A percentile compares a stretch with the other conserved stretches of the same genome.
phyloP scores from a whole-genome alignment of 2,113 vertebrate genomes.

The Macrotus californicus region DNA sequence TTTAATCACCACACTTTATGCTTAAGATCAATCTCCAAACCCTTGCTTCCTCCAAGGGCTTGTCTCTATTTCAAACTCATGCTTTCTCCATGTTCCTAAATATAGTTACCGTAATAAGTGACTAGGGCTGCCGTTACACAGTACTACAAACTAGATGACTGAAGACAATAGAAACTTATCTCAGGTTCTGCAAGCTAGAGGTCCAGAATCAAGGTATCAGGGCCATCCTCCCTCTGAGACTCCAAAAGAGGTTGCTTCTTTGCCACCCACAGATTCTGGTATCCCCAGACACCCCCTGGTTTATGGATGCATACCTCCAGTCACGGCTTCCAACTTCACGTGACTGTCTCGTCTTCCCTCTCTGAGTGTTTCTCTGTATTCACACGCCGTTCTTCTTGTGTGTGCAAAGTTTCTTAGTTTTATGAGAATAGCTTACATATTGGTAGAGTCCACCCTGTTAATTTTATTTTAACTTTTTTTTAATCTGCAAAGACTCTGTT shows the following conservation, averaged over 20 bases:
- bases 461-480: background rate
- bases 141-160: background rate
- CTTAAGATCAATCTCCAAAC: background rate
- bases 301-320: accelerated
- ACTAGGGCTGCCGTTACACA: background rate
- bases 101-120: background rate
- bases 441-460: background rate
- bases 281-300: accelerated
- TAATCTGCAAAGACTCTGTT: background rate
- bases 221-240: accelerated
- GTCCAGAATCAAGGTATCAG: background rate
- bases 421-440: background rate
- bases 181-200: background rate
- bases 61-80: background rate
- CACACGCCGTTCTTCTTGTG: accelerated
- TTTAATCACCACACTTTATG: background rate
- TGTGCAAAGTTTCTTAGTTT: background rate
- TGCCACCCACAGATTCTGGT: background rate
- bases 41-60: accelerated
- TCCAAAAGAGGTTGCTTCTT: background rate
- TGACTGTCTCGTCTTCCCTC: background rate
- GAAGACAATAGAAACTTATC: background rate
- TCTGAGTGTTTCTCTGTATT: background rate
- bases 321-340: accelerated
- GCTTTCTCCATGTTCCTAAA: background rate